Percentiles rank a stretch among this genome's conserved stretches.
These are phyloP conservation scores for Gymnosoma rotundatum DNA, from an alignment of 2,888 invertebrate species.

Conservation along the genomic window DNA sequence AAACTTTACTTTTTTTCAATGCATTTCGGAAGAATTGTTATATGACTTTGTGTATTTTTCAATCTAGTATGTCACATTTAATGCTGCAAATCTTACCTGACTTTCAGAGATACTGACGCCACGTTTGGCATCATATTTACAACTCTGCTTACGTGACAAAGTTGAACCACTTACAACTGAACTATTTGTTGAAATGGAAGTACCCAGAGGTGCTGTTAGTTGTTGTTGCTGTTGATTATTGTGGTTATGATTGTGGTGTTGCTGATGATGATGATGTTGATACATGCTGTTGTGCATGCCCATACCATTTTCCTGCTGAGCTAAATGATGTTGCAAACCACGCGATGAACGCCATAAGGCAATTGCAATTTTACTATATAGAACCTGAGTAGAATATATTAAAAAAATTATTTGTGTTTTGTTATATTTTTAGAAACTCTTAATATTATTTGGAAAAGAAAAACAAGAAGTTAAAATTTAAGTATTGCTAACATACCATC, in stretches of 20 bases:
- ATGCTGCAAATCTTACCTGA: slow-evolving; percentile 77
- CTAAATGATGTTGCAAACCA: slow-evolving; percentile 84
- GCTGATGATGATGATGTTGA: slow-evolving; percentile 78
- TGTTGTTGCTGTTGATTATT: slow-evolving; percentile 71
- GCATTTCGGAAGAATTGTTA: background rate
- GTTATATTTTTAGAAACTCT: background rate
- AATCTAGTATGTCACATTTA: background rate
- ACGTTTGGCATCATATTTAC: slow-evolving; percentile 82
- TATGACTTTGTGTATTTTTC: background rate
- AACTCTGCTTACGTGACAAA: slow-evolving; percentile 82
- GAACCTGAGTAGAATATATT: slow-evolving; percentile 83
- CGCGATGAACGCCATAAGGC: slow-evolving; percentile 91
- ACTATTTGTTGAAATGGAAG: slow-evolving; percentile 59
- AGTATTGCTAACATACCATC: slow-evolving; percentile 84
- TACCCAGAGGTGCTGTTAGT: slow-evolving; percentile 31
- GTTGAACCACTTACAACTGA: slow-evolving; percentile 71
- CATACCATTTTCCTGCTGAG: slow-evolving; percentile 75
- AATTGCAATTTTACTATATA: slow-evolving; percentile 92
- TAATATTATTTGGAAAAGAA: background rate
- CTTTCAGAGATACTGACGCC: slow-evolving; percentile 82
- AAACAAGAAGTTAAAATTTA: background rate
- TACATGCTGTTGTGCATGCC: slow-evolving; percentile 77
- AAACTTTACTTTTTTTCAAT: background rate
- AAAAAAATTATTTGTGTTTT: background rate
- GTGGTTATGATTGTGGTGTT: slow-evolving; percentile 50